phyloP scores from a whole-genome alignment of 2,113 vertebrate genomes.

The Etheostoma spectabile region DNA sequence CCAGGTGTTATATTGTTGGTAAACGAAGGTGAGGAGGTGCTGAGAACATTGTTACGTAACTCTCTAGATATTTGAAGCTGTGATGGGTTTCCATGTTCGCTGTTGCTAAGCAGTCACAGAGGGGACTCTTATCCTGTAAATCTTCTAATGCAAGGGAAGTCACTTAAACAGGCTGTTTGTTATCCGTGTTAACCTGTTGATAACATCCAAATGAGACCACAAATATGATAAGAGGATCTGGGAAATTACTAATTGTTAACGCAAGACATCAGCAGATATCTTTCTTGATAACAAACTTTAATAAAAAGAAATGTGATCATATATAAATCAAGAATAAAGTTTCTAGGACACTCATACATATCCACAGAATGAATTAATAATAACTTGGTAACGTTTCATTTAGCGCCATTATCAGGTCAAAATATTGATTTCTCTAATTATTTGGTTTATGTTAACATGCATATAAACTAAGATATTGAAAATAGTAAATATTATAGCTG shows the following conservation, averaged over 20 bases:
- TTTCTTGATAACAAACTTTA: too few relatives aligned
- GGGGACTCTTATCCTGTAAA: constrained; percentile 17
- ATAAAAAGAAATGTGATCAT: not conserved
- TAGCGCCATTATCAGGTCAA: not conserved
- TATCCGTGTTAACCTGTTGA: constrained; percentile 18
- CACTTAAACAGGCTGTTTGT: constrained; percentile 44
- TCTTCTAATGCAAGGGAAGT: constrained; percentile 31
- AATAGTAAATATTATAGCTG: too few relatives aligned
- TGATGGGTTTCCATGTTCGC: constrained; percentile 49
- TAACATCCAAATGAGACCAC: not conserved
- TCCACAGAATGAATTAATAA: not conserved
- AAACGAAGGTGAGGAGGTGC: not conserved
- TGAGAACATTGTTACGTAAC: not conserved
- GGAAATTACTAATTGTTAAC: not conserved
- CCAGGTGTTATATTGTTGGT: constrained; percentile 15
- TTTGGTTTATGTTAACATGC: too few relatives aligned
- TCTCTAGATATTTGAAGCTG: constrained; percentile 39
- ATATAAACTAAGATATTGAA: too few relatives aligned
- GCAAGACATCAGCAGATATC: not conserved
- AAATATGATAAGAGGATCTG: not conserved
- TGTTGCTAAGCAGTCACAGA: constrained; percentile 55
- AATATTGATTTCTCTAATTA: too few relatives aligned
- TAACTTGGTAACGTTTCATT: not conserved
- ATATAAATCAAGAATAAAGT: not conserved
- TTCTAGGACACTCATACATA: not conserved